phyloP scores from a whole-genome alignment of 2,113 vertebrate species.

The Tychaedon coryphoeus region DNA sequence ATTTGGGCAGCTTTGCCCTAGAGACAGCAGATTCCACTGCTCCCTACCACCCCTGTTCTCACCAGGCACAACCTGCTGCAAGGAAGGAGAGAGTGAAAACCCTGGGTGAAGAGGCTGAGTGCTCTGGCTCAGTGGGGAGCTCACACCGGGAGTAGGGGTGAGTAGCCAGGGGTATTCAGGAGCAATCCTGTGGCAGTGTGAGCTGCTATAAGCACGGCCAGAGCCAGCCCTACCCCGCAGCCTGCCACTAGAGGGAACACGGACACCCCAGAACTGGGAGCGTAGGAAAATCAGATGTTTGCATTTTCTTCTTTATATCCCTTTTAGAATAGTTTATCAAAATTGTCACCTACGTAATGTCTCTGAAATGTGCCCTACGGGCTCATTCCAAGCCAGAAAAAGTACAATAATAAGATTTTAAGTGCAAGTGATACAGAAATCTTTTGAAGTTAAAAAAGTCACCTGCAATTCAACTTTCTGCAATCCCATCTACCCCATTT shows the following conservation, averaged over 20 bases:
- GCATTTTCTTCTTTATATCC: not conserved
- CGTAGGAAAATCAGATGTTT: rapidly evolving
- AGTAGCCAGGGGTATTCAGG: rapidly evolving
- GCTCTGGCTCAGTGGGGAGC: not conserved
- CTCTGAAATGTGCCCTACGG: not conserved
- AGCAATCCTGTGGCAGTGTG: rapidly evolving
- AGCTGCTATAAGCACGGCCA: rapidly evolving
- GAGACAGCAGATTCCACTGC: not conserved
- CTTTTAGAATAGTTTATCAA: not conserved
- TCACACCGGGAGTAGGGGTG: rapidly evolving
- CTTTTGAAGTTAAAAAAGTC: not conserved
- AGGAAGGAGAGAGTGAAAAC: not conserved
- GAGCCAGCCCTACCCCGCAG: not conserved
- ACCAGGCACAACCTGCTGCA: not conserved
- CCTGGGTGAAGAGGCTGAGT: not conserved
- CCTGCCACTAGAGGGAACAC: constrained; percentile 18
- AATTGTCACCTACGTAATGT: not conserved
- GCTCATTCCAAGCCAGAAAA: not conserved
- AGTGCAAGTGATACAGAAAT: not conserved
- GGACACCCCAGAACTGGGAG: rapidly evolving
- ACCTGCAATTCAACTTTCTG: not conserved
- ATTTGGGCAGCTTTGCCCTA: not conserved
- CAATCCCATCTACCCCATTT: not conserved
- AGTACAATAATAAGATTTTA: not conserved
- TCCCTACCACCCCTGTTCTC: not conserved